phyloP scores from a whole-genome alignment of 2,113 vertebrate genomes.

The Coreoperca whiteheadi region DNA sequence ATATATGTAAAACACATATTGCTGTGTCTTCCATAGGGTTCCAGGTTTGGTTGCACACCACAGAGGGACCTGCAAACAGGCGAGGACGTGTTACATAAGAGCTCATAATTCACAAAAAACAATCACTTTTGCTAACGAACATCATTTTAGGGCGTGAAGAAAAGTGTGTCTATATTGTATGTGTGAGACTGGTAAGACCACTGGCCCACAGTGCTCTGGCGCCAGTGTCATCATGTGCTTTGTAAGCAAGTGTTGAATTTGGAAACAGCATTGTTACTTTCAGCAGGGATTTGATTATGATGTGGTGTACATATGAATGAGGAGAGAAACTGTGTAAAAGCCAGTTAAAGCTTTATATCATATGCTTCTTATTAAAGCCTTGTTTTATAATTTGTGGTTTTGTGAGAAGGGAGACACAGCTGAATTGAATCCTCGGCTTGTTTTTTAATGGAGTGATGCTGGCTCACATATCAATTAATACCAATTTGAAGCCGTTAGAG shows the following conservation, averaged over 20 bases:
- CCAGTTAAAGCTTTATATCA: slow-evolving; percentile 60
- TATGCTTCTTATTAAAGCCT: slow-evolving; percentile 67
- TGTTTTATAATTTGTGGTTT: slow-evolving; percentile 57
- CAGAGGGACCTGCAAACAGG: slow-evolving; percentile 20
- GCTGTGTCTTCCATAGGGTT: neutral
- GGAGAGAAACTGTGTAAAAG: slow-evolving; percentile 60
- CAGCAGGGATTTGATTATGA: slow-evolving; percentile 71
- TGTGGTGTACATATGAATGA: slow-evolving; percentile 64
- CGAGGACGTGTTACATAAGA: slow-evolving; percentile 16
- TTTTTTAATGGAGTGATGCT: slow-evolving; percentile 68
- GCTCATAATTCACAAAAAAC: slow-evolving; percentile 50
- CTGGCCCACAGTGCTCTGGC: slow-evolving; percentile 40
- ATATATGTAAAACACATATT: neutral
- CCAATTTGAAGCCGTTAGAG: slow-evolving; percentile 49
- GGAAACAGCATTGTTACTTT: slow-evolving; percentile 69
- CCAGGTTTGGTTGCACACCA: neutral
- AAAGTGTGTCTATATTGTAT: neutral
- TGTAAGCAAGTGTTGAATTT: slow-evolving; percentile 75
- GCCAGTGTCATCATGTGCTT: slow-evolving; percentile 66
- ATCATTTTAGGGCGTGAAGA: slow-evolving; percentile 33
- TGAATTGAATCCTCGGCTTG: slow-evolving; percentile 53
- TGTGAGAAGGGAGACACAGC: slow-evolving; percentile 29
- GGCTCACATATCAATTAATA: slow-evolving; percentile 60
- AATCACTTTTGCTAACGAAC: slow-evolving; percentile 50
- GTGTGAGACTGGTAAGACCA: slow-evolving; percentile 18